These are phyloP conservation scores for Ciconia nigra DNA, from an alignment of 2,797 vertebrate genomes.

Conservation along the genomic window DNA sequence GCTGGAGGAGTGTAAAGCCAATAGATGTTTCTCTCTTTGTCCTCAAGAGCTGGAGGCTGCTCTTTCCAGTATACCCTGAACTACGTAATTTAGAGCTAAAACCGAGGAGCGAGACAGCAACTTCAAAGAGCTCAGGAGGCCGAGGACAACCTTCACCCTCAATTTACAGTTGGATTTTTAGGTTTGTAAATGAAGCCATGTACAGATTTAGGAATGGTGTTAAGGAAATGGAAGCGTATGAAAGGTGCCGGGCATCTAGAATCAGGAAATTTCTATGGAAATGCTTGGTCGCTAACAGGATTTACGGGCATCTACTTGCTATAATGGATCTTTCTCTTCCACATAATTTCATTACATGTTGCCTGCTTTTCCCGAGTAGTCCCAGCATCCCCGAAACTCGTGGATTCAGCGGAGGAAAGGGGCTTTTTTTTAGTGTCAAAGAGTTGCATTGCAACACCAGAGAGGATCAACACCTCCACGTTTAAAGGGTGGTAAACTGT, in stretches of 20 bases:
- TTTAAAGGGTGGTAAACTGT: neutral
- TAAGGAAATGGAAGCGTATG: neutral
- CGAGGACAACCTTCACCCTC: neutral
- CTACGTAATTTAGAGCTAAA: neutral
- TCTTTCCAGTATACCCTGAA: neutral
- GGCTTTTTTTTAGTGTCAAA: neutral
- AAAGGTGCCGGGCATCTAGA: neutral
- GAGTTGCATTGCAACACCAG: neutral
- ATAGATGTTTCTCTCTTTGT: neutral
- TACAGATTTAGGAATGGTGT: neutral
- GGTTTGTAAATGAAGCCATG: neutral
- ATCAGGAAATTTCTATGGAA: neutral
- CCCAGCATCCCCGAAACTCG: neutral
- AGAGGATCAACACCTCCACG: neutral
- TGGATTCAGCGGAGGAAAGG: neutral
- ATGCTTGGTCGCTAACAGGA: neutral
- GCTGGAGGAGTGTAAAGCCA: neutral
- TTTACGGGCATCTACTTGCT: neutral
- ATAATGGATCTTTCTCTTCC: constrained; percentile 19
- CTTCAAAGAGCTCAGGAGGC: neutral
- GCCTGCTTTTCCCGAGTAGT: neutral
- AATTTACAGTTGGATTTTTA: neutral
- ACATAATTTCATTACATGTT: constrained; percentile 13
- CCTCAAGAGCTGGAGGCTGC: neutral
- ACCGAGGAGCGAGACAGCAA: neutral